These are phyloP conservation scores for Mermis nigrescens DNA, from an alignment of 2,888 invertebrate genomes.

Conservation along the genomic window DNA sequence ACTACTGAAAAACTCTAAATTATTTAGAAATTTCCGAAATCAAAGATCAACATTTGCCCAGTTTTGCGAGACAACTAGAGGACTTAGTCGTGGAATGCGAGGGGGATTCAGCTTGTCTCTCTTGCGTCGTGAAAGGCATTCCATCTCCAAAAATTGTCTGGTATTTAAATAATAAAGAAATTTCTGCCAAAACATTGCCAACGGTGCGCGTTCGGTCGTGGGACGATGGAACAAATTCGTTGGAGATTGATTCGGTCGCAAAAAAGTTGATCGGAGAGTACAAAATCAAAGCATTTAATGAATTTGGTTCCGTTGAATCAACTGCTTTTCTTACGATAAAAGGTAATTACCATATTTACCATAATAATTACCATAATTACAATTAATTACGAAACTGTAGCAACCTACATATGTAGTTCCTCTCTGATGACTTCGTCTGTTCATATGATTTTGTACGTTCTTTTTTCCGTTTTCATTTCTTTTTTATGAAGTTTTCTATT, in stretches of 20 bases:
- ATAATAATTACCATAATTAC: no score
- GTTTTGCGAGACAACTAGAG: slow-evolving; percentile 10
- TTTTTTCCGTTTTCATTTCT: no score
- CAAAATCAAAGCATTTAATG: slow-evolving; percentile 25
- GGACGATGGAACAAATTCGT: slow-evolving; percentile 21
- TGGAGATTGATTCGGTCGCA: slow-evolving; percentile 21
- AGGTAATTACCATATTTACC: no score
- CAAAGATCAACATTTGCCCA: slow-evolving; percentile 13
- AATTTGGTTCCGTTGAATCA: slow-evolving; percentile 5
- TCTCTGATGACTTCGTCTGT: no score
- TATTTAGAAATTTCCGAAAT: no score
- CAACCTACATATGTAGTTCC: no score
- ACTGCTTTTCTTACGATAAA: neutral
- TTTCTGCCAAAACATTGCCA: neutral
- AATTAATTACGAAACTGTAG: no score
- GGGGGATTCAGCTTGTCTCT: slow-evolving; percentile 1
- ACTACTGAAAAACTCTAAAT: no score
- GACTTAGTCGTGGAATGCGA: slow-evolving; percentile 2
- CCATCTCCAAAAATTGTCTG: slow-evolving; percentile 25
- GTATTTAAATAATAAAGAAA: slow-evolving; percentile 24
- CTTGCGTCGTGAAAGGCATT: slow-evolving; percentile 14
- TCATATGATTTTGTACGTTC: no score
- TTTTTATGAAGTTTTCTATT: no score
- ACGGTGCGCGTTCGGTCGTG: slow-evolving; percentile 15
- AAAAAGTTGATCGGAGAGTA: slow-evolving; percentile 23